Conservation (phyloP, 2,797 vertebrate genomes). For the Aldrovandia affinis region DNA sequence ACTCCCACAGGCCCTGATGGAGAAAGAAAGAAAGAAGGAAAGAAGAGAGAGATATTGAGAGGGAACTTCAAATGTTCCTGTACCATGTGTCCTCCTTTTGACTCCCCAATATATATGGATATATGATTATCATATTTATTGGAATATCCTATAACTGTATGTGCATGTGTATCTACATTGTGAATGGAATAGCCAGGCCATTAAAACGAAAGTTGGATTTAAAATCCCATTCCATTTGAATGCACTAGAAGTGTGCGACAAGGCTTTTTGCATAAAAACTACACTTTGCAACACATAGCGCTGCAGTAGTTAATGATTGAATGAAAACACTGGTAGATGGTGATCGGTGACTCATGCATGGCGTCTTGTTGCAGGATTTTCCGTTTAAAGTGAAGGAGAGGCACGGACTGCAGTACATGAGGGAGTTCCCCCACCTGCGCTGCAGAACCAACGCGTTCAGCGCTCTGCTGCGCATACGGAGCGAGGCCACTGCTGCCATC, state of each 20-base stretch:
- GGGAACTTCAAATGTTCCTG: neutral
- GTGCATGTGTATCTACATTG: neutral
- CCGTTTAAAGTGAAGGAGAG: slow-evolving; percentile 88
- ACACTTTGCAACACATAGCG: neutral
- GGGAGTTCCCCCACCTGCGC: slow-evolving; percentile 89
- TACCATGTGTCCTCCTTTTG: neutral
- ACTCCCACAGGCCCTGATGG: neutral
- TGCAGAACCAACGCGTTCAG: slow-evolving; percentile 82
- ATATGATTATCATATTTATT: neutral
- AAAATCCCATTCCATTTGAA: neutral
- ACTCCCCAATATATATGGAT: neutral
- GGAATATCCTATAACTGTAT: neutral
- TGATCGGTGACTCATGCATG: neutral
- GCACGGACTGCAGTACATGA: slow-evolving; percentile 82
- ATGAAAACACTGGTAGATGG: neutral
- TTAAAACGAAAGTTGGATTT: neutral
- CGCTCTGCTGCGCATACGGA: slow-evolving; percentile 87
- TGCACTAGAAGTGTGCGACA: neutral
- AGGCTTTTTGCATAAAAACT: neutral
- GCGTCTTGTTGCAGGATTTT: slow-evolving; percentile 60
- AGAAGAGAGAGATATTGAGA: too few species aligned
- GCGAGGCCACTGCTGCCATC: slow-evolving; percentile 83
- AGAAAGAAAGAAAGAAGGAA: neutral
- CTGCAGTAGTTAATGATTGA: neutral
- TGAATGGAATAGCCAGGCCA: neutral